These are phyloP conservation scores for Sakesphorus luctuosus DNA, from an alignment of 2,113 vertebrate genomes.

Conservation along the genomic window DNA sequence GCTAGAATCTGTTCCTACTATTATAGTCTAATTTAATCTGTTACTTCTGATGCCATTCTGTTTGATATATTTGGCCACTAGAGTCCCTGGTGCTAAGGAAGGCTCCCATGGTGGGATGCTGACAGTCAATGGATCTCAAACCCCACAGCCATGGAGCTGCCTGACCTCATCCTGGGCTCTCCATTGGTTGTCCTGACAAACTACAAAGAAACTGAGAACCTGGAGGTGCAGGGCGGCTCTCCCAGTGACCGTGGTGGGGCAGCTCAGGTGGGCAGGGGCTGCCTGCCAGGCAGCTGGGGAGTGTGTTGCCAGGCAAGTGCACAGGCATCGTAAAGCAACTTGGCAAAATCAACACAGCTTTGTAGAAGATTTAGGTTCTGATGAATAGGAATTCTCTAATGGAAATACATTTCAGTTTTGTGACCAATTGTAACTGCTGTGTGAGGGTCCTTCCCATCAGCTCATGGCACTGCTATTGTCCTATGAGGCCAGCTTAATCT, in stretches of 20 bases:
- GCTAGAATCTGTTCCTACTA: not conserved
- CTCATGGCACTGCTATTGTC: not conserved
- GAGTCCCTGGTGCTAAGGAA: not conserved
- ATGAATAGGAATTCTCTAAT: not conserved
- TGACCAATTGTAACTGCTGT: not conserved
- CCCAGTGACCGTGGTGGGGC: not conserved
- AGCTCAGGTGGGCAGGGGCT: not conserved
- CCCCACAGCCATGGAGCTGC: not conserved
- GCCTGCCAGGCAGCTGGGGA: fast-evolving
- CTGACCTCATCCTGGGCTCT: not conserved
- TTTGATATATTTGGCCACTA: not conserved
- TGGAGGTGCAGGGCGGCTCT: not conserved
- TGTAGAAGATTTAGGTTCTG: not conserved
- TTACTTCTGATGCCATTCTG: not conserved
- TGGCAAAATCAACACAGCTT: not conserved
- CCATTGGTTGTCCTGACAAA: not conserved
- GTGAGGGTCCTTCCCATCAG: not conserved
- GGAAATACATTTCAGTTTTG: not conserved
- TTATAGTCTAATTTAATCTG: not conserved
- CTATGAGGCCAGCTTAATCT: not conserved
- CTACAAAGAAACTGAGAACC: not conserved
- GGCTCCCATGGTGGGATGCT: not conserved
- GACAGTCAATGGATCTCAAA: not conserved
- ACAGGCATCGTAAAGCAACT: fast-evolving
- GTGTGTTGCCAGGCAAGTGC: not conserved